Evolutionary conservation across 2,888 invertebrate species (phyloP), one percentile per base, ranked within the genome.

Genomic region (Adelphocoris suturalis): DNA sequence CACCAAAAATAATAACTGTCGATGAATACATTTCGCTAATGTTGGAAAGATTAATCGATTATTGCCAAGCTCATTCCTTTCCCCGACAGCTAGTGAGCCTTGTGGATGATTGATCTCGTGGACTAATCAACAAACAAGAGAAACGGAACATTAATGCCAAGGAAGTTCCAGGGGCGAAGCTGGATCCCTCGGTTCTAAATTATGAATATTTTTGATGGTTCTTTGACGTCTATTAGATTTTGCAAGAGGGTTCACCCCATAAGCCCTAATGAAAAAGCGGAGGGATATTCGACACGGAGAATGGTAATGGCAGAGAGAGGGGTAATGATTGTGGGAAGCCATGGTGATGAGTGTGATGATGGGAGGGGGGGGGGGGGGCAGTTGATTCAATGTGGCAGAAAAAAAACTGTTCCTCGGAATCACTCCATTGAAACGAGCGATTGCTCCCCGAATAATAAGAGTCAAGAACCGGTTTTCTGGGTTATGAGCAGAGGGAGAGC

Each of bases 341-440:
- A 37, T 4, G 37, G 7, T 7, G 37, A 37, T 37, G 37, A n/a
- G n/a, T n/a, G 19, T 61, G 61, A 11, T 61, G 16, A 57, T 57
- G 57, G 57, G 13, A 16, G 61, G 61, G 61, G 19, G 68, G 23
- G 19, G 23, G 11, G 19, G 23, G 23, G 68, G n/a, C 61, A 61
- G 68, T 23, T 68, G 68, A 68, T 68, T 68, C 68, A 68, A 68
- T 68, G 68, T 68, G 68, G 68, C 19, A 23, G 23, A 23, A 68
- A 68, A 37, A 37, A 37, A 37, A 68, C 68, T 68, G 68, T 68
- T 68, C 68, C 68, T 68, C 23, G 68, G 27, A 23, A 68, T 68
- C 68, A 23, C 68, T 68, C 61, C 61, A 61, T 61, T 68, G 68
- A 9, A 68, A 23, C 19, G 68, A 68, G 23, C 68, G 68, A 68